Percentiles rank a stretch among this genome's conserved stretches.
phyloP scores from a whole-genome alignment of 2,888 invertebrate species.

The Lasioglossum lativentre region DNA sequence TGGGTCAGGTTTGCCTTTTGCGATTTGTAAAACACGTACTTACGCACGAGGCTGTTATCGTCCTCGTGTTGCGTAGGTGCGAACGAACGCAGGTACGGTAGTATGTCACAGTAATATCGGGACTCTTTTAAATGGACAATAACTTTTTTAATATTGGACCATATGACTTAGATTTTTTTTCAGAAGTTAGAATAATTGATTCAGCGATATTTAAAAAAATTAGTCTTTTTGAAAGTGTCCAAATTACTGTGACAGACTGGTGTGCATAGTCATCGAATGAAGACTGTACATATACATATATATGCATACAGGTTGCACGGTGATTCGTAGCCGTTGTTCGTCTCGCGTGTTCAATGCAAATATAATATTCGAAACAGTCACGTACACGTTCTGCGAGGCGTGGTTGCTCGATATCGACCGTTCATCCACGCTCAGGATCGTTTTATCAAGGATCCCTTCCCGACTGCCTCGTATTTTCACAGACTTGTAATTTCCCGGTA shows the following conservation, averaged over 20 bases:
- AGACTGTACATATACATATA: not conserved
- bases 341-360: slow-evolving; percentile 36
- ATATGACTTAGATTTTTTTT: not conserved
- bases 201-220: too few relatives aligned
- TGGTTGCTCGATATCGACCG: slow-evolving; percentile 46
- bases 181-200: not conserved
- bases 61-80: slow-evolving; percentile 16
- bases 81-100: not conserved
- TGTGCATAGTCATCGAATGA: not conserved
- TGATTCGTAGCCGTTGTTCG: not conserved
- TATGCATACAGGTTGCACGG: not conserved
- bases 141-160: too few relatives aligned
- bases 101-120: too few relatives aligned
- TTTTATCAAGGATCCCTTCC: slow-evolving; percentile 42
- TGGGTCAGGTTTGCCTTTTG: slow-evolving; percentile 16
- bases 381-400: slow-evolving; percentile 38
- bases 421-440: slow-evolving; percentile 24
- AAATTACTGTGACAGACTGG: too few relatives aligned
- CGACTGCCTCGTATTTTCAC: not conserved
- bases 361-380: slow-evolving; percentile 40
- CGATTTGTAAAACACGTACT: slow-evolving; percentile 24
- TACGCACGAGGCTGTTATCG: slow-evolving; percentile 19
- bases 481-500: slow-evolving; percentile 19
- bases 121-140: too few relatives aligned
- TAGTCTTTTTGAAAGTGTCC: too few relatives aligned